Evolutionary conservation across 2,888 invertebrate genomes (phyloP).

Genomic region (Orchesella flavescens): DNA sequence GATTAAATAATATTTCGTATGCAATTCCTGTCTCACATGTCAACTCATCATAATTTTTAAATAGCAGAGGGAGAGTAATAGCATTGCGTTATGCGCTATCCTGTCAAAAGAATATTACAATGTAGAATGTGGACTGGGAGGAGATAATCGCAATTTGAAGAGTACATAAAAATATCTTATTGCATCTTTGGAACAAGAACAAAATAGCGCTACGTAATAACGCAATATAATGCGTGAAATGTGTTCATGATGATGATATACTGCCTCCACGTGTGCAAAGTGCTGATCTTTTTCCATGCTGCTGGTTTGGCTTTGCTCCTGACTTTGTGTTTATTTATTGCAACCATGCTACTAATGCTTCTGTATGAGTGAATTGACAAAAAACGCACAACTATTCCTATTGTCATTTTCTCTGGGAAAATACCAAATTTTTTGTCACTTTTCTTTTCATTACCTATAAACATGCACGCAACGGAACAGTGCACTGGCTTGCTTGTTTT

Average conservation of each 20-base stretch:
- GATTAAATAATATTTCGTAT: slow-evolving; percentile 15
- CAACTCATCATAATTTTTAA: slow-evolving; percentile 14
- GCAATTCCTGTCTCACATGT: slow-evolving; percentile 33
- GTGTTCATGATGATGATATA: slow-evolving; percentile 29
- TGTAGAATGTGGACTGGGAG: neutral
- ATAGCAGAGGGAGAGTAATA: no score
- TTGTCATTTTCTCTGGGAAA: slow-evolving; percentile 6
- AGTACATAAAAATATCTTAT: neutral
- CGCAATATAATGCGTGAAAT: no score
- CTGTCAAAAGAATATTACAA: no score
- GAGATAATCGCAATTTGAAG: neutral
- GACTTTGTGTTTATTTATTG: neutral
- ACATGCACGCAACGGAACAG: neutral
- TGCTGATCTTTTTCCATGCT: slow-evolving; percentile 11
- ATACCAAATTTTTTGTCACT: slow-evolving; percentile 8
- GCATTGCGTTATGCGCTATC: no score
- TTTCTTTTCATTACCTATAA: neutral
- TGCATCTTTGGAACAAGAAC: no score
- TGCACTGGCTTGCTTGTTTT: no score
- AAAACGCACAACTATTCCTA: slow-evolving; percentile 12
- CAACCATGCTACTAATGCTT: no score
- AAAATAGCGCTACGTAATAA: no score
- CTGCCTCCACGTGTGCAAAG: slow-evolving; percentile 44
- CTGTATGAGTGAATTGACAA: neutral
- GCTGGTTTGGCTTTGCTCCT: neutral